A percentile compares a stretch with the other conserved stretches of the same genome.
These are phyloP conservation scores for Hippoglossus stenolepis DNA, from an alignment of 2,113 vertebrate genomes.

Conservation along the genomic window DNA sequence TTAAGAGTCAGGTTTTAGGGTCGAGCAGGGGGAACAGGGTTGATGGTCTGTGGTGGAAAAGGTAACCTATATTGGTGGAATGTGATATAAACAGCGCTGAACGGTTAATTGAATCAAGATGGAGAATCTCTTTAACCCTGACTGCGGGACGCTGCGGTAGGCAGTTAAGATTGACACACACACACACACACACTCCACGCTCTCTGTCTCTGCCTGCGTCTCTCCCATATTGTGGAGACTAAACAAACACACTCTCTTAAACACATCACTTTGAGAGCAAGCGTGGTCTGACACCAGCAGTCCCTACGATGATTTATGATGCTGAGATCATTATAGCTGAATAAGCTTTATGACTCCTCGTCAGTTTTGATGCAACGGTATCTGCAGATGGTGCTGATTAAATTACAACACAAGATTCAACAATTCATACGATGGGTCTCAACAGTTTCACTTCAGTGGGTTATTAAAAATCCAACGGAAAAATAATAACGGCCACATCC, in stretches of 20 bases:
- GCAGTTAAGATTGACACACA: constrained; percentile 52
- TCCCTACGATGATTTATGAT: constrained; percentile 59
- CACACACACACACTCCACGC: constrained; percentile 15
- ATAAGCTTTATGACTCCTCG: constrained; percentile 31
- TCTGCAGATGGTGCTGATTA: constrained; percentile 55
- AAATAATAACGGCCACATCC: constrained; percentile 50
- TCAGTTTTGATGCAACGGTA: constrained; percentile 48
- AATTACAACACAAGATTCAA: constrained; percentile 43
- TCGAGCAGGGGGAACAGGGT: constrained; percentile 39
- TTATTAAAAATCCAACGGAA: constrained; percentile 52
- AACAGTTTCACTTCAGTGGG: constrained; percentile 28
- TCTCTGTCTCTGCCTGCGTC: constrained; percentile 53
- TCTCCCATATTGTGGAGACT: constrained; percentile 50
- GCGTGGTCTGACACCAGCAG: constrained; percentile 37
- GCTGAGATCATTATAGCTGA: constrained; percentile 56
- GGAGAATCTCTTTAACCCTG: constrained; percentile 69
- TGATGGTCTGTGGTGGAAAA: constrained; percentile 51
- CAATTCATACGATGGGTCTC: constrained; percentile 14
- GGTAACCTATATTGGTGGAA: constrained; percentile 63
- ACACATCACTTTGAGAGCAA: constrained; percentile 47
- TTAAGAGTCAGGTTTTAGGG: constrained; percentile 49
- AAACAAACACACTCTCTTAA: constrained; percentile 67
- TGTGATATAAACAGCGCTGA: constrained; percentile 67
- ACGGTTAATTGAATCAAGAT: constrained; percentile 78
- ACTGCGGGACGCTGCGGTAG: constrained; percentile 69